Evolutionary conservation across 2,888 invertebrate genomes (phyloP).

Genomic region (Prosapia bicincta): DNA sequence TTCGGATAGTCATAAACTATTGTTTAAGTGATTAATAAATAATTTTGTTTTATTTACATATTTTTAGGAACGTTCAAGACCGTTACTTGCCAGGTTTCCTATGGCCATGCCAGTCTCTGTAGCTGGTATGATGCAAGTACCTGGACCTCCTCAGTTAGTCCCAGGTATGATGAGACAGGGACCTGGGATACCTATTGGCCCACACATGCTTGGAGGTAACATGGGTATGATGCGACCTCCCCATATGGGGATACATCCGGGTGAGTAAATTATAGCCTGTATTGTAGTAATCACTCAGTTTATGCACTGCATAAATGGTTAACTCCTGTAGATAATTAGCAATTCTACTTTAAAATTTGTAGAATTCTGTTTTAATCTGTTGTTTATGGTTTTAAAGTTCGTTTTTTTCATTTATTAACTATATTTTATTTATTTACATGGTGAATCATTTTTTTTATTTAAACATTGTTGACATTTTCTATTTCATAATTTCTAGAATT

Average conservation of each 20-base stretch:
- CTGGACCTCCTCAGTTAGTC: constrained; percentile 25
- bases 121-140: constrained; percentile 32
- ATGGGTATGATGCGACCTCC: constrained; percentile 38
- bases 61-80: constrained; percentile 25
- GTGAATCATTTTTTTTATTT: too few species aligned
- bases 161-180: constrained; percentile 32
- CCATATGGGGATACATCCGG: constrained; percentile 62
- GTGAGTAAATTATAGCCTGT: constrained; percentile 49
- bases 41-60: too few species aligned
- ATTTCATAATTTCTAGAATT: too few species aligned
- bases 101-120: constrained; percentile 53
- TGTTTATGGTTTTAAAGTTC: too few species aligned
- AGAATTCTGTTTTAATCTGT: too few species aligned
- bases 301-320: neutral
- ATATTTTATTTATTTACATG: too few species aligned
- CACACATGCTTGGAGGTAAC: constrained; percentile 29
- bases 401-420: too few species aligned
- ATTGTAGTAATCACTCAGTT: neutral
- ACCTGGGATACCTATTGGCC: constrained; percentile 26
- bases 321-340: too few species aligned
- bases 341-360: too few species aligned
- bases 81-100: constrained; percentile 43
- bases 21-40: too few species aligned
- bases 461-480: too few species aligned
- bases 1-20: too few species aligned